phyloP scores from a whole-genome alignment of 2,888 invertebrate genomes.

The Chironomus riparius region DNA sequence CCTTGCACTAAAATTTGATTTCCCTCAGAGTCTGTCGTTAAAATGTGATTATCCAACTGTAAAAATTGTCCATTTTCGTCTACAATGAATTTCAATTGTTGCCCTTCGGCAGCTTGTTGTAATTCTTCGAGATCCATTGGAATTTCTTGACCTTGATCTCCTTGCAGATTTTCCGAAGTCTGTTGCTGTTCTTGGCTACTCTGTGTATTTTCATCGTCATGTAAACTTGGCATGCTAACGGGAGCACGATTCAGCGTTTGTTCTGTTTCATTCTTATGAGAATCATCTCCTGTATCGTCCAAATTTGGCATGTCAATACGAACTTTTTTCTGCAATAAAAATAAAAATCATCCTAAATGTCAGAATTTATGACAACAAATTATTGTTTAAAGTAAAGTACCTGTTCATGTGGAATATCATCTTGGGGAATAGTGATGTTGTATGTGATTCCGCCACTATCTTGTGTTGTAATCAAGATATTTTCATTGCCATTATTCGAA shows the following conservation, averaged over 20 bases:
- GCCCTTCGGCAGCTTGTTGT: constrained; percentile 38
- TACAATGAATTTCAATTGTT: constrained; percentile 43
- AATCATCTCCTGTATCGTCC: constrained; percentile 38
- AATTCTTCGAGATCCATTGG: constrained; percentile 43
- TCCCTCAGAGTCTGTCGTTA: constrained; percentile 42
- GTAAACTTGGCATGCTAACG: constrained; percentile 43
- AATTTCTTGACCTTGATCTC: constrained; percentile 32
- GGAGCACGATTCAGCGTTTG: constrained; percentile 31
- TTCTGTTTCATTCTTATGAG: constrained; percentile 11
- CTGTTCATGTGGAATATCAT: constrained; percentile 31
- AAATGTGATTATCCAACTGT: constrained; percentile 42
- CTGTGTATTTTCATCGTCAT: constrained; percentile 39
- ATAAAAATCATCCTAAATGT: no score
- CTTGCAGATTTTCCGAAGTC: neutral
- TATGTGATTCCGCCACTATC: constrained; percentile 42
- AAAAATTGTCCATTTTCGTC: constrained; percentile 42
- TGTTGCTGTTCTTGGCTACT: constrained; percentile 28
- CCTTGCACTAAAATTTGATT: constrained; percentile 42
- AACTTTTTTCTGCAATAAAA: constrained; percentile 30
- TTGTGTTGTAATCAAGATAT: constrained; percentile 42
- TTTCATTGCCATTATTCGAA: constrained; percentile 33
- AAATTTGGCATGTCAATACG: constrained; percentile 43
- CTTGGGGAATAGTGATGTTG: constrained; percentile 42
- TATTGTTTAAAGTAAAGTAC: neutral
- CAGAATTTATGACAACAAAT: no score